Conservation (phyloP, 92 coral and sea anemone species). For the Heteractis magnifica region DNA sequence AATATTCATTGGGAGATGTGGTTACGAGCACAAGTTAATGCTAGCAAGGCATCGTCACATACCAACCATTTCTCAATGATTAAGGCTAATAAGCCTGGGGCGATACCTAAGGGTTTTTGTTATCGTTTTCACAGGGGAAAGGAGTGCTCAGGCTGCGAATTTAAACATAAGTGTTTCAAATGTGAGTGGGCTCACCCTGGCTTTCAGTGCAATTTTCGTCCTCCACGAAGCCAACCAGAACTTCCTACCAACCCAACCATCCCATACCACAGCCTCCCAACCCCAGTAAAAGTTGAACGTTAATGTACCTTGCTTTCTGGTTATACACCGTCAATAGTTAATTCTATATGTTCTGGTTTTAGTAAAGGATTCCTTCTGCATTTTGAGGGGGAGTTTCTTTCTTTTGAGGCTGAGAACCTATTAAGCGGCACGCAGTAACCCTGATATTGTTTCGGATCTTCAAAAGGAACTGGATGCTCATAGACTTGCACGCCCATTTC, state of each 20-base stretch:
- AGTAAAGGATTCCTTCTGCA: no score
- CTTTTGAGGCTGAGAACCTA: no score
- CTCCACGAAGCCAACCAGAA: slow-evolving; percentile 4
- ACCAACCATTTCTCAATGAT: background rate
- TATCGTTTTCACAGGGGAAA: slow-evolving; percentile 25
- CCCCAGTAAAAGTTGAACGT: slow-evolving; percentile 36
- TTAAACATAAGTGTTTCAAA: slow-evolving; percentile 40
- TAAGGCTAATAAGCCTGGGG: background rate
- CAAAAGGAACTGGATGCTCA: no score
- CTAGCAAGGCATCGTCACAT: background rate
- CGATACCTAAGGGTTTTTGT: slow-evolving; percentile 37
- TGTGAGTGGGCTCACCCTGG: slow-evolving; percentile 35
- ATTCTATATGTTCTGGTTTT: background rate
- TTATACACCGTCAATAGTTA: slow-evolving; percentile 26
- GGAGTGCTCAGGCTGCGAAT: slow-evolving; percentile 32
- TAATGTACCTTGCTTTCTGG: slow-evolving; percentile 9
- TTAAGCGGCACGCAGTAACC: no score
- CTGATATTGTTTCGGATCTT: no score
- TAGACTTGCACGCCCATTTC: no score
- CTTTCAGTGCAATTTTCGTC: slow-evolving; percentile 48
- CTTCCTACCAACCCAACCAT: slow-evolving; percentile 1
- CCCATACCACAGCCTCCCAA: slow-evolving; percentile 36
- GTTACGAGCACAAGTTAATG: slow-evolving; percentile 29
- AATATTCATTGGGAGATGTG: slow-evolving; percentile 48
- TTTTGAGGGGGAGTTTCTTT: no score